Conservation (phyloP, 2,797 vertebrate genomes). For the Atherinosoma microstoma region DNA sequence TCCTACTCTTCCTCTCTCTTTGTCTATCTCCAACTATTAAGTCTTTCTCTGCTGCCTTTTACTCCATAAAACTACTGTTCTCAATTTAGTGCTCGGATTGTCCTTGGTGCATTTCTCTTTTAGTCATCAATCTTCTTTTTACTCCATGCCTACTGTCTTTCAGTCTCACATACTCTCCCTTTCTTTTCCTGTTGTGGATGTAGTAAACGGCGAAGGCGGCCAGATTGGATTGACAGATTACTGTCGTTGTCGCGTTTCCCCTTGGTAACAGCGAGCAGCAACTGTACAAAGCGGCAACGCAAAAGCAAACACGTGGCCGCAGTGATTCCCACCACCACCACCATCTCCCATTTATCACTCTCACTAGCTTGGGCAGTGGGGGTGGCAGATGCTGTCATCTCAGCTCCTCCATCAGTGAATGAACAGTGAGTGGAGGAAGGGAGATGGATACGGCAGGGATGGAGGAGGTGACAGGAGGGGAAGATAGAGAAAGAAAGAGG, state of each 20-base stretch:
- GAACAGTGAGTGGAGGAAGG: constrained; percentile 36
- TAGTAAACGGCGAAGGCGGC: constrained; percentile 36
- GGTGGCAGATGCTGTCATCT: constrained; percentile 52
- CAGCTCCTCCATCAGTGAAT: constrained; percentile 38
- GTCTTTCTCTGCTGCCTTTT: constrained; percentile 59
- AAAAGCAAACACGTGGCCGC: constrained; percentile 12
- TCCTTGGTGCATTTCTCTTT: constrained; percentile 36
- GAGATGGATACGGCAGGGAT: constrained; percentile 49
- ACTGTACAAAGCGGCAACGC: constrained; percentile 18
- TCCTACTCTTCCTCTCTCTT: constrained; percentile 52
- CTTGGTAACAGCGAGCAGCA: constrained; percentile 25
- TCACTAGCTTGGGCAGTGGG: background rate
- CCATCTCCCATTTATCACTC: constrained; percentile 47
- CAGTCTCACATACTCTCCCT: constrained; percentile 29
- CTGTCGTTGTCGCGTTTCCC: constrained; percentile 54
- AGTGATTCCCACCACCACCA: background rate
- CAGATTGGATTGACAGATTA: constrained; percentile 75
- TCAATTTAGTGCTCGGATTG: constrained; percentile 50
- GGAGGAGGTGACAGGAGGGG: constrained; percentile 54
- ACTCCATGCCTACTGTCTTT: constrained; percentile 29
- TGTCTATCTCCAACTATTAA: constrained; percentile 60
- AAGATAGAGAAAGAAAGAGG: constrained; percentile 49
- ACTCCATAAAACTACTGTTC: constrained; percentile 65
- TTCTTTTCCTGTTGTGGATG: constrained; percentile 34
- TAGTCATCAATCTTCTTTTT: constrained; percentile 50